Percentiles rank a stretch among this genome's conserved stretches.
Conservation (phyloP, 92 coral and sea anemone species). For the Virgularia gustaviana region DNA sequence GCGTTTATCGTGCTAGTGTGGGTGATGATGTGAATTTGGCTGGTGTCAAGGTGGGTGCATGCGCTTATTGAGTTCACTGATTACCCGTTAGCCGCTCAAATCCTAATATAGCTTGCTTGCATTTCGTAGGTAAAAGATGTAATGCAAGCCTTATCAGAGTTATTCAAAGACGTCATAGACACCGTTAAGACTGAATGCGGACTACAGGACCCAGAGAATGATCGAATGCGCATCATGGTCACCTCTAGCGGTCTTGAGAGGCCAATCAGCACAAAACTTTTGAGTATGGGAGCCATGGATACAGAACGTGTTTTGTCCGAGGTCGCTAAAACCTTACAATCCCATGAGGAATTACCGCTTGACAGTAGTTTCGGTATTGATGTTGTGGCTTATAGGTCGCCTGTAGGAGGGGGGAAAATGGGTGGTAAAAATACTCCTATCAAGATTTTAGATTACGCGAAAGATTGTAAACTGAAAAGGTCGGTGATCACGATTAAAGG, state of each 20-base stretch:
- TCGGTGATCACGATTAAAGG: not conserved
- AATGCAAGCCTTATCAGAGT: slow-evolving; percentile 6
- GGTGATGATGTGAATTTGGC: no score
- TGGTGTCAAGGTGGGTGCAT: no score
- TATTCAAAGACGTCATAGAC: slow-evolving; percentile 6
- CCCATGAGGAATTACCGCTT: slow-evolving; percentile 11
- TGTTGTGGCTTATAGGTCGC: slow-evolving; percentile 7
- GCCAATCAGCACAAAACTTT: slow-evolving; percentile 12
- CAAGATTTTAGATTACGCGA: not conserved
- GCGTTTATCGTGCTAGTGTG: no score
- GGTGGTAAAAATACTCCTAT: no score
- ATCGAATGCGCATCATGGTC: slow-evolving; percentile 18
- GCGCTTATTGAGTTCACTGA: no score
- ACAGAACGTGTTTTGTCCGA: slow-evolving; percentile 1
- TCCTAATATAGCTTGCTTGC: no score
- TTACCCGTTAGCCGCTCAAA: no score
- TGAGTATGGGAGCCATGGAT: not conserved
- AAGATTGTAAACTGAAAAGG: not conserved
- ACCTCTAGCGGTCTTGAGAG: not conserved
- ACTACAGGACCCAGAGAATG: slow-evolving; percentile 1
- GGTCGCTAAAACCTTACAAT: slow-evolving; percentile 15
- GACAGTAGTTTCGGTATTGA: slow-evolving; percentile 4
- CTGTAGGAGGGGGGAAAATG: slow-evolving; percentile 1
- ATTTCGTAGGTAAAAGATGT: slow-evolving; percentile 17
- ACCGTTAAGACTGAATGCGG: slow-evolving; percentile 4